Evolutionary conservation across 1,140 invertebrate species (phyloP).

Genomic region (Brachionus calyciflorus): DNA sequence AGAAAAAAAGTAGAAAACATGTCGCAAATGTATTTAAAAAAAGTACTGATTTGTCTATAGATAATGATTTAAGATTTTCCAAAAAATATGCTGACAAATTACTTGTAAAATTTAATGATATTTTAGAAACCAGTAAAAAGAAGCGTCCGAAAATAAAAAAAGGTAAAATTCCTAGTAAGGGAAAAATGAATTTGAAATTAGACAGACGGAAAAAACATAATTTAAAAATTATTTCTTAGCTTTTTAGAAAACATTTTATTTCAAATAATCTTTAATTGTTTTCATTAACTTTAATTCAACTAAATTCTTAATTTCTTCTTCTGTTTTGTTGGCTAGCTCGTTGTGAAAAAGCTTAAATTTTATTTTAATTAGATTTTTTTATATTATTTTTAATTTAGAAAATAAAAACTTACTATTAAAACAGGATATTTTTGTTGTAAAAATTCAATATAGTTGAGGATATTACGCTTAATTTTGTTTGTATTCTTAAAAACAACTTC

Average conservation of each 20-base stretch:
- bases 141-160: neutral
- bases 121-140: neutral
- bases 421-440: conserved; percentile 23
- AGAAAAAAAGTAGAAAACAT: neutral
- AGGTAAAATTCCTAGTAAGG: too few species aligned
- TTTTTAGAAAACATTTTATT: neutral
- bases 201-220: too few species aligned
- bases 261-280: conserved; percentile 36
- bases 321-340: neutral
- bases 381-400: neutral
- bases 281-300: conserved; percentile 4
- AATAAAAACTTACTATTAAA: conserved; percentile 32
- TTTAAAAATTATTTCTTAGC: too few species aligned
- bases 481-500: conserved; percentile 14
- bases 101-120: conserved; percentile 7
- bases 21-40: too few species aligned
- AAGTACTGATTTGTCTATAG: neutral
- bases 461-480: conserved; percentile 16
- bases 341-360: conserved; percentile 24
- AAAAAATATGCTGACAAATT: neutral
- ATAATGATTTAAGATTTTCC: neutral
- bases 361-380: neutral
- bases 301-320: neutral
- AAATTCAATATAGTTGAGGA: conserved; percentile 29
- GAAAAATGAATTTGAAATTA: too few species aligned